phyloP scores from a whole-genome alignment of 1,140 invertebrate species.

The Teleogryllus occipitalis region DNA sequence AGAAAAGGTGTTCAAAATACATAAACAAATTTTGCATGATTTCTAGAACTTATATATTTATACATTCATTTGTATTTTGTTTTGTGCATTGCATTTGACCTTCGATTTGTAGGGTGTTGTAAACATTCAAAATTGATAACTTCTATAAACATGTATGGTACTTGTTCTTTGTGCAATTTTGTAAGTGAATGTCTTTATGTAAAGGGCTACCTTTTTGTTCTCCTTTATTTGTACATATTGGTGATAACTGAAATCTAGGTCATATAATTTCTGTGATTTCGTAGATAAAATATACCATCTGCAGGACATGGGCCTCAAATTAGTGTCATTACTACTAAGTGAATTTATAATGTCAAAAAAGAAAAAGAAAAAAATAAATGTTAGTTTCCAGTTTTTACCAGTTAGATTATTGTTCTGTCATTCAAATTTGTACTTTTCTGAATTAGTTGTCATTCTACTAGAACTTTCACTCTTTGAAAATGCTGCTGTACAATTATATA shows the following conservation, averaged over 20 bases:
- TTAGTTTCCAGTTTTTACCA: neutral
- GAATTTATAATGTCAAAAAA: neutral
- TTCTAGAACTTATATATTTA: neutral
- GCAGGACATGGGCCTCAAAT: no score
- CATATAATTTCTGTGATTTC: neutral
- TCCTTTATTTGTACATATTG: neutral
- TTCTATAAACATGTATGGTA: neutral
- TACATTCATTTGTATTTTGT: neutral
- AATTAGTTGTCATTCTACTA: neutral
- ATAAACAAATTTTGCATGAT: neutral
- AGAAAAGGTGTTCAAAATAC: neutral
- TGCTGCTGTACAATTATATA: neutral
- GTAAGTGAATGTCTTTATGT: neutral
- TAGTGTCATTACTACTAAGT: no score
- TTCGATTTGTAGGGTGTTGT: neutral
- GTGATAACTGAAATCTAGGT: neutral
- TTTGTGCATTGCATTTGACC: neutral
- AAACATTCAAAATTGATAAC: neutral
- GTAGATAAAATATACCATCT: no score
- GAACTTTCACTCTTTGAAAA: neutral
- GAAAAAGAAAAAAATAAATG: neutral
- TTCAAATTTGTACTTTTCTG: neutral
- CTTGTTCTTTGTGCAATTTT: constrained; percentile 1
- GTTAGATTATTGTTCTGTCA: neutral
- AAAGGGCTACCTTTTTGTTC: neutral